Conservation (phyloP, 2,113 vertebrate species). For the Myotis davidii region DNA sequence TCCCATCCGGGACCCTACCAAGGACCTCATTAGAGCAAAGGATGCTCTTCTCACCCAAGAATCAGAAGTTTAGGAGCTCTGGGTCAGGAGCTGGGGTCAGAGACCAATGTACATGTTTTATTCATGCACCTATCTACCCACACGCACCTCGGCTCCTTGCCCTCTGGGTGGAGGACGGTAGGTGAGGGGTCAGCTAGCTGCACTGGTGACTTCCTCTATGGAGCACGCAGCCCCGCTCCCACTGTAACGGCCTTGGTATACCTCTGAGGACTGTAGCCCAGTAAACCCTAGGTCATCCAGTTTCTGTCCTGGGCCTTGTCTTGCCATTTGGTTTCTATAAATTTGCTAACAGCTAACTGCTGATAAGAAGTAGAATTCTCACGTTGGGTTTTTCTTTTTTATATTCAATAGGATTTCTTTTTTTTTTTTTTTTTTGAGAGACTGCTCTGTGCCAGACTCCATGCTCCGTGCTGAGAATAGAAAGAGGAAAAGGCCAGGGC, state of each 20-base stretch:
- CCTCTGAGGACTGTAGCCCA: not conserved
- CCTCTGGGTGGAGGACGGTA: not conserved
- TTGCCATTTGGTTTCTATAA: not conserved
- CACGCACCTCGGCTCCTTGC: not conserved
- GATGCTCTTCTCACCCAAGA: not conserved
- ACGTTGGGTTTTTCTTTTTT: not conserved
- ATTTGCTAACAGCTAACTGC: not conserved
- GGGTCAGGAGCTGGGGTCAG: not conserved
- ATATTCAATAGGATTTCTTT: not conserved
- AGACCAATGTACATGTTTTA: not conserved
- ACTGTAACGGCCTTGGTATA: rapidly evolving
- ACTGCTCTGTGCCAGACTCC: not conserved
- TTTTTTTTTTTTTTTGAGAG: not conserved
- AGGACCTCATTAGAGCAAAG: not conserved
- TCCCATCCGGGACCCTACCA: not conserved
- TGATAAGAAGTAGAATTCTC: not conserved
- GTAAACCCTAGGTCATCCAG: not conserved
- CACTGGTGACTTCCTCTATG: rapidly evolving
- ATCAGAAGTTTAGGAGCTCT: not conserved
- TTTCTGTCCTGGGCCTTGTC: not conserved
- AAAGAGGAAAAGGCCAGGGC: not conserved
- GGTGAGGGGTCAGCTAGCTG: not conserved
- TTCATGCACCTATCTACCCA: not conserved
- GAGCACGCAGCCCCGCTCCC: not conserved
- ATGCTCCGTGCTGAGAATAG: not conserved